Evolutionary conservation across 2,797 vertebrate species (phyloP).

Genomic region (Sebastes diploproa): DNA sequence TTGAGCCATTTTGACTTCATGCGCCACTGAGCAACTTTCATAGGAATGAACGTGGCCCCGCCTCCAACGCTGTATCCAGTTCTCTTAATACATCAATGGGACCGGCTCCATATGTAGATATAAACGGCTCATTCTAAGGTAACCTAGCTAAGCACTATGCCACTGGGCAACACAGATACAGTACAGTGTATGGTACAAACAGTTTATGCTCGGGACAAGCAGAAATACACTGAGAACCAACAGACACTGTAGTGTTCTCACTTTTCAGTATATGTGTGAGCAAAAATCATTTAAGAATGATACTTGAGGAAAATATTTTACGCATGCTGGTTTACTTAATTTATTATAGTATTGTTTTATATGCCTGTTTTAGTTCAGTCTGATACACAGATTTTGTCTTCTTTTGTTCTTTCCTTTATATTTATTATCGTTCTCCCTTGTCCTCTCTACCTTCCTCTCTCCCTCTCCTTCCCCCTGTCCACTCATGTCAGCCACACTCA

Average conservation of each 20-base stretch:
- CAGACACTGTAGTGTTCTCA: background rate
- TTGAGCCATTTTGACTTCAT: no score
- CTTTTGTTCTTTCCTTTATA: background rate
- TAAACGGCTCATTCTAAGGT: no score
- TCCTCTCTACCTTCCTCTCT: no score
- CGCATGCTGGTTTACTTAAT: background rate
- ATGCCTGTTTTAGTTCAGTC: background rate
- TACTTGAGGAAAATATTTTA: background rate
- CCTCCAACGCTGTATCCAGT: no score
- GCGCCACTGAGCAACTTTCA: no score
- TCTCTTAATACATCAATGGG: no score
- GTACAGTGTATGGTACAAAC: background rate
- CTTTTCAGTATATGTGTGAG: background rate
- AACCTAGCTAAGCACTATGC: no score
- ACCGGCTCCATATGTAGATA: no score
- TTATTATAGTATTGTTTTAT: background rate
- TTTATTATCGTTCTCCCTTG: background rate
- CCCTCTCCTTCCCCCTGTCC: background rate
- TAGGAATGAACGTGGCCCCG: no score
- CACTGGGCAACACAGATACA: no score
- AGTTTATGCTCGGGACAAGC: background rate
- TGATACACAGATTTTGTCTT: background rate
- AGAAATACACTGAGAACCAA: background rate
- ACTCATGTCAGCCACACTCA: constrained; percentile 79
- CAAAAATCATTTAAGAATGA: background rate